Conservation (phyloP, 2,113 vertebrate genomes). For the Girardinichthys multiradiatus region DNA sequence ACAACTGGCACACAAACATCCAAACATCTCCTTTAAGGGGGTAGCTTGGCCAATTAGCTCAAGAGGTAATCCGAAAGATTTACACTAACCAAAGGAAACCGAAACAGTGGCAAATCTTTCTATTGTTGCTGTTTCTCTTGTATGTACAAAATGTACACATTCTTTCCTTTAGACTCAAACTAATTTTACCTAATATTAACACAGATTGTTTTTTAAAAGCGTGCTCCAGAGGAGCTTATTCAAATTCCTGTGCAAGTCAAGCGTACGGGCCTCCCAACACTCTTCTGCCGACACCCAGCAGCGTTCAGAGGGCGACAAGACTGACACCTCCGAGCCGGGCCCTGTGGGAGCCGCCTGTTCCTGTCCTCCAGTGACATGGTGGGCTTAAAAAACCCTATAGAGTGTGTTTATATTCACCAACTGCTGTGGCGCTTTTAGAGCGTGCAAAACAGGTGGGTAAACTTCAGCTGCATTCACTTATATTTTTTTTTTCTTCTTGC, state of each 20-base stretch:
- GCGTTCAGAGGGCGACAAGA: constrained; percentile 23
- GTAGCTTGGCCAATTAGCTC: constrained; percentile 66
- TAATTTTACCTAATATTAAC: constrained; percentile 4
- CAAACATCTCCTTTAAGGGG: constrained; percentile 74
- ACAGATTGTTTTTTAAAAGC: constrained; percentile 15
- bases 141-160: background rate
- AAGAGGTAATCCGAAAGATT: constrained; percentile 68
- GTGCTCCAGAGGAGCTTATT: constrained; percentile 10
- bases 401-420: constrained; percentile 78
- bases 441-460: constrained; percentile 89
- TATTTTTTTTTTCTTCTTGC: constrained; percentile 73
- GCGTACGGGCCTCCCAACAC: constrained; percentile 26
- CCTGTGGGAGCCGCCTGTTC: constrained; percentile 61
- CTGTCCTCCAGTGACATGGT: constrained; percentile 63
- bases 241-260: constrained; percentile 26
- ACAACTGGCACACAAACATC: constrained; percentile 77
- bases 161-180: background rate
- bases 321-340: constrained; percentile 54
- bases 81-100: constrained; percentile 60
- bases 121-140: constrained; percentile 35
- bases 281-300: constrained; percentile 32
- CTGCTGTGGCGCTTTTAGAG: constrained; percentile 76
- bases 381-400: constrained; percentile 72
- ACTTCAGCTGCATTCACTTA: constrained; percentile 86
- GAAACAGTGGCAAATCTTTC: constrained; percentile 32